Base-by-base conservation (phyloP, 1,140 invertebrate genomes). In the Lerema accius region DNA sequence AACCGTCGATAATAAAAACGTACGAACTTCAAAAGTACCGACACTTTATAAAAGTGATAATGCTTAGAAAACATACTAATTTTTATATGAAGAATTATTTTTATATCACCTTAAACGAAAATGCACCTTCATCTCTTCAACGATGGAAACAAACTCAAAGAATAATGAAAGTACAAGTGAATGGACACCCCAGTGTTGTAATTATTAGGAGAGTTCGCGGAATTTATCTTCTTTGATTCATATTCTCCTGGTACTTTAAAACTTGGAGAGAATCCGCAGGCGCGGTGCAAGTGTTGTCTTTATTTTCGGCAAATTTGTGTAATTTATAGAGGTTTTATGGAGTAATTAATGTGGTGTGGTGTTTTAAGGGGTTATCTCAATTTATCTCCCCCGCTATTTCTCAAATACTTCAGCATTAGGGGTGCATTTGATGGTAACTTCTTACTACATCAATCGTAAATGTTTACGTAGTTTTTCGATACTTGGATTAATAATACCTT, bases 121-220 rank as follows among this genome's bases (percentile, higher is more conserved):
- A 23, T 15, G 9, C 3, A 40, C 17, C n/a, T 4, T 9, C 7
- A 32, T 32, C 28, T 37, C 28, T 16, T 45, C n/a, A 4, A 69
- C 60, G 84, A 72, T 71, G 83, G 48, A 71, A 72, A 78, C 72
- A 53, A 14, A 19, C 50, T 1, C 46, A 45, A 82, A 78, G 76
- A 84, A 80, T 79, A 82, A 84, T 80, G 84, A 88, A 86, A 86
- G 82, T 81, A 86, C 78, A 82, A 86, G 79, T 84, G 78, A 84
- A 85, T 71, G 85, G 85, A 88, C 82, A 86, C 82, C 76, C 77
- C 65, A 67, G 65, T 51, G 73, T 73, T 62, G 74, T 73, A 82
- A 82, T 84, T 82, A 84, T 80, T 70, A 73, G 73, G 65, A 74
- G 74, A 59, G 43, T 53, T 63, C 49, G 49, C 59, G 40, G 46